Base-by-base conservation (phyloP, 1,140 invertebrate species). In the Stenopsyche tienmushanensis region DNA sequence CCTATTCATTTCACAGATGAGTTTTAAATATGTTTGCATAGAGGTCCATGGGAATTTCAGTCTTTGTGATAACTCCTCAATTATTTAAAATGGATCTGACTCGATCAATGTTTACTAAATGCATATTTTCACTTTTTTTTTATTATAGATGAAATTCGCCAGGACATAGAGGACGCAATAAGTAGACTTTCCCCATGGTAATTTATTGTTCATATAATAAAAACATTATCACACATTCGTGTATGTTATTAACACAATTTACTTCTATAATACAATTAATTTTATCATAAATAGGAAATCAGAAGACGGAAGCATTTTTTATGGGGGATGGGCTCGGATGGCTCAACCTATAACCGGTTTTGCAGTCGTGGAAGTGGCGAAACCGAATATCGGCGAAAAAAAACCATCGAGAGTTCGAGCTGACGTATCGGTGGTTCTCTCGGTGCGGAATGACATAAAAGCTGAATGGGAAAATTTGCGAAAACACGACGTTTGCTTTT, bases 291-390 rank as follows among this genome's bases (percentile, higher is more conserved):
- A 45, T 68, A 91, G 90, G 91, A 85, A 85, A 80, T 83, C 92
- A 7, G 95, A 98, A 83, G 92, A 96, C 76, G 89, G 85, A 0
- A 88, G 85, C 54, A 88, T 90, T 24, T 90, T 93, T 71, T 99
- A 97, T 81, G 94, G 94, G 5, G 97, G 97, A 15, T 99, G 97
- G 96, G 96, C 97, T 0, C 83, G 96, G 65, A 99, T 99, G 97
- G 97, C 97, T 1, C 91, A 98, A 72, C 94, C 95, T 0, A 93
- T 99, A 41, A 83, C 88, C 5, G 88, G 88, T 64, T 98, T 99
- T 80, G 90, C 91, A 9, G 92, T 99, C 15, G 93, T 98, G n/a
- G 95, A 98, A 81, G 92, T 94, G 1, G 88, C 90, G 0, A 93
- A 93, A 73, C 91, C 91, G 0, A 92, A 93, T 75, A 89, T 94